These are phyloP conservation scores for Characodon lateralis DNA, from an alignment of 2,797 vertebrate species.

Conservation along the genomic window DNA sequence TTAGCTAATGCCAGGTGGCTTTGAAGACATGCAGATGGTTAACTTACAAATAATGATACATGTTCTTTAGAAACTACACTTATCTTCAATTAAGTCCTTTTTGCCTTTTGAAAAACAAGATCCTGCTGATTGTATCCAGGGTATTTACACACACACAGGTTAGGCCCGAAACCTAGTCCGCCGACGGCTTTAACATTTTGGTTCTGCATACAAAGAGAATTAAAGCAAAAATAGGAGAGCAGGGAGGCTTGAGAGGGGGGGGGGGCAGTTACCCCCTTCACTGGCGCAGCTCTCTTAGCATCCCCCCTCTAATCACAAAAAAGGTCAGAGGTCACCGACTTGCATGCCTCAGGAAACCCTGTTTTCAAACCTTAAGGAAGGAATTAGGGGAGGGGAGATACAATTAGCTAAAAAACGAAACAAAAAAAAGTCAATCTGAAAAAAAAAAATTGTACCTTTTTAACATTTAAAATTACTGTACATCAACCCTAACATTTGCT, in stretches of 20 bases:
- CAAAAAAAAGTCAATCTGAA: constrained; percentile 62
- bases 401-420: constrained; percentile 60
- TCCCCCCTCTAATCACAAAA: constrained; percentile 73
- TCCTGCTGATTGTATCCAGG: constrained; percentile 84
- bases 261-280: constrained; percentile 59
- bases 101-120: constrained; percentile 75
- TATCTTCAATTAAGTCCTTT: constrained; percentile 77
- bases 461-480: constrained; percentile 79
- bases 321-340: constrained; percentile 78
- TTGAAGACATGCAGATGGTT: constrained; percentile 86
- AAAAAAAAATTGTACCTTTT: constrained; percentile 76
- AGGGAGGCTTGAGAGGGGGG: constrained; percentile 55
- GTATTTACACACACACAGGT: constrained; percentile 81
- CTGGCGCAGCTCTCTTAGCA: constrained; percentile 65
- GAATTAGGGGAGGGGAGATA: constrained; percentile 64
- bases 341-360: constrained; percentile 81
- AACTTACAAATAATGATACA: constrained; percentile 87
- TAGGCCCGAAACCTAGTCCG: constrained; percentile 78
- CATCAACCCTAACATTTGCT: constrained; percentile 74
- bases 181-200: constrained; percentile 79
- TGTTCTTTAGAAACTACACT: constrained; percentile 85
- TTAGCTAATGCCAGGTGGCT: constrained; percentile 84
- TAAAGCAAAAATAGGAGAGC: constrained; percentile 78
- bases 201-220: constrained; percentile 84
- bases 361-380: constrained; percentile 79